These are phyloP conservation scores for Hiodon alosoides DNA, from an alignment of 2,113 vertebrate species.

Conservation along the genomic window DNA sequence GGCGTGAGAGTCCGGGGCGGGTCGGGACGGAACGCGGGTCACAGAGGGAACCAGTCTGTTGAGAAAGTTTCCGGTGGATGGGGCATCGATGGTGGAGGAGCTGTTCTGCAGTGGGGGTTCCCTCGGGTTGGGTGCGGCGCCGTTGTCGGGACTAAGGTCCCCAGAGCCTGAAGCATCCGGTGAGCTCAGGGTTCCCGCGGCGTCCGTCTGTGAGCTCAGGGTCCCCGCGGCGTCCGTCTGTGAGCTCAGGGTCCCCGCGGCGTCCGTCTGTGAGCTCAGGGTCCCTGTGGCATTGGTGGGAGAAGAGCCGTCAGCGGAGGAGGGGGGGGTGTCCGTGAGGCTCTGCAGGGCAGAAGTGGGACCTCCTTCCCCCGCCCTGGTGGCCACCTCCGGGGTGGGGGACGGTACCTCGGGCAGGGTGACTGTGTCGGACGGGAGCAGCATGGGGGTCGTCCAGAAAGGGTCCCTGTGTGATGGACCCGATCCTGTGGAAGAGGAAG, in stretches of 20 bases:
- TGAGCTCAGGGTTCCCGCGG: slow-evolving; percentile 46
- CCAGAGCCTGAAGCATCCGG: slow-evolving; percentile 25
- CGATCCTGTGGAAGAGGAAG: slow-evolving; percentile 28
- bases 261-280: slow-evolving; percentile 6
- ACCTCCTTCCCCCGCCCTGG: slow-evolving; percentile 28
- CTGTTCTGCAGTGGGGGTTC: slow-evolving; percentile 45
- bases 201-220: slow-evolving; percentile 14
- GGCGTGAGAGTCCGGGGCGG: slow-evolving; percentile 65
- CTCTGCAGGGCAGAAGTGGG: slow-evolving; percentile 21
- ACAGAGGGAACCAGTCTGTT: slow-evolving; percentile 80
- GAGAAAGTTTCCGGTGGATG: slow-evolving; percentile 76
- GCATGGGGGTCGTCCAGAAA: slow-evolving; percentile 38
- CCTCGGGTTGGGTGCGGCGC: slow-evolving; percentile 10
- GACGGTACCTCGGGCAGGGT: slow-evolving; percentile 52
- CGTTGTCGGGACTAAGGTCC: no score
- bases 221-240: not conserved
- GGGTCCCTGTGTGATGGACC: slow-evolving; percentile 53
- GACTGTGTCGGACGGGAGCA: slow-evolving; percentile 48
- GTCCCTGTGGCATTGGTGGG: slow-evolving; percentile 31
- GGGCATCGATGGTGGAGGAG: slow-evolving; percentile 60
- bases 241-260: slow-evolving; percentile 26
- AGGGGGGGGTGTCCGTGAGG: slow-evolving; percentile 19
- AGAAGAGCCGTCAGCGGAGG: slow-evolving; percentile 40
- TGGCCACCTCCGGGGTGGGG: slow-evolving; percentile 45
- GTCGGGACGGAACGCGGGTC: slow-evolving; percentile 77